Evolutionary conservation across 2,113 vertebrate species (phyloP), one percentile per base, ranked within the genome.

Genomic region (Hucho hucho): DNA sequence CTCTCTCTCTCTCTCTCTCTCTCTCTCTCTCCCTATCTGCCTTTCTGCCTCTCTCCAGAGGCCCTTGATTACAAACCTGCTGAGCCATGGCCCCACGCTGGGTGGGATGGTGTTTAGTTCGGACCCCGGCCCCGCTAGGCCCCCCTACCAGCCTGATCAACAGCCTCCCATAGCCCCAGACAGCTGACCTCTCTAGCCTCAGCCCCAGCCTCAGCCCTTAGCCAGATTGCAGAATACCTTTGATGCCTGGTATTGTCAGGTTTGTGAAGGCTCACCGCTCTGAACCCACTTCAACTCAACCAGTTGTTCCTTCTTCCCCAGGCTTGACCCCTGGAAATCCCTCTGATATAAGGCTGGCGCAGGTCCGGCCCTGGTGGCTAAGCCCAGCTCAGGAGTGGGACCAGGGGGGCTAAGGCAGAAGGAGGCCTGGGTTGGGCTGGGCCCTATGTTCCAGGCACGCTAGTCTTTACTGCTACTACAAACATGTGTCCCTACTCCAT

Each of bases 51-150:
- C 78, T 77, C 72, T 76, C 82, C 77, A 76, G 80, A 75, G 81
- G 84, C 74, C 77, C 80, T 83, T 89, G 84, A 89, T 87, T 90
- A 26, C 64, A 65, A 22, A 26, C 16, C 26, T 13, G 25, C 25
- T n/a, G 18, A 59, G 58, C n/a, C n/a, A 4, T 81, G 77, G 79
- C 84, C 46, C 80, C 83, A 79, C 47, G 73, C 87, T 82, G 72
- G 69, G 61, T 58, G 9, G 11, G 64, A 25, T 26, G 64, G 3
- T 24, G 64, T 28, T 6, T 11, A 83, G 77, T 76, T 76, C 72
- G 68, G 76, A 71, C 75, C 49, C 53, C 75, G 73, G 76, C 80
- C 64, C 73, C 67, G 59, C 75, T 78, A 74, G 82, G 78, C 75
- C 84, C 37, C 32, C 37, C 37, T 37, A 37, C 24, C 13, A 47